A percentile compares a stretch with the other conserved stretches of the same genome.
Conservation (phyloP, 2,888 invertebrate species). For the Lypha dubia region DNA sequence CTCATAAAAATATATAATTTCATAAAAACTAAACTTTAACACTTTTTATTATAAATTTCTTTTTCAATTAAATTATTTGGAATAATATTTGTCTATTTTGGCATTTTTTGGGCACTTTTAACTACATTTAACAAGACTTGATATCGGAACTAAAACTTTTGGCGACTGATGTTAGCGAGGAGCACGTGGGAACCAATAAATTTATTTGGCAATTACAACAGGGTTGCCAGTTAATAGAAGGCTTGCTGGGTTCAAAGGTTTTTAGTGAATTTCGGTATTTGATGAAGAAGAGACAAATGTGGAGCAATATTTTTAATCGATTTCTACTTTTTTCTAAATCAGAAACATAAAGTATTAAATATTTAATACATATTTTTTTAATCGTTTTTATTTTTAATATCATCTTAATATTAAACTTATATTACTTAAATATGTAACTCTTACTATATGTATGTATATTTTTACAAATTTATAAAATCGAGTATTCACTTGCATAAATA, state of each 20-base stretch:
- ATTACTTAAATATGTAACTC: not conserved
- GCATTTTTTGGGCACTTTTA: not conserved
- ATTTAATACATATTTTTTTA: not conserved
- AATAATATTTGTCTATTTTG: not conserved
- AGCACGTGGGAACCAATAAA: not conserved
- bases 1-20: not conserved
- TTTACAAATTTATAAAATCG: conserved; percentile 49
- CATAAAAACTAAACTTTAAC: not conserved
- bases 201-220: not conserved
- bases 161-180: not conserved
- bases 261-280: not conserved
- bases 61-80: not conserved
- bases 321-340: not conserved
- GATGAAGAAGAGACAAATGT: too few species aligned
- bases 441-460: conserved; percentile 1
- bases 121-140: not conserved
- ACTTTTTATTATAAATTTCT: not conserved
- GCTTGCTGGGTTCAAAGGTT: not conserved
- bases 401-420: conserved; percentile 45
- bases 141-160: not conserved
- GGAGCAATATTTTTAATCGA: too few species aligned
- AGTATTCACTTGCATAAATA: conserved; percentile 30
- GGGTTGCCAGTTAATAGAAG: not conserved
- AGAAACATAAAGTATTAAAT: not conserved
- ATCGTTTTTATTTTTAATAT: conserved; percentile 18